phyloP scores from a whole-genome alignment of 2,113 vertebrate species.

The Nesogale talazaci region DNA sequence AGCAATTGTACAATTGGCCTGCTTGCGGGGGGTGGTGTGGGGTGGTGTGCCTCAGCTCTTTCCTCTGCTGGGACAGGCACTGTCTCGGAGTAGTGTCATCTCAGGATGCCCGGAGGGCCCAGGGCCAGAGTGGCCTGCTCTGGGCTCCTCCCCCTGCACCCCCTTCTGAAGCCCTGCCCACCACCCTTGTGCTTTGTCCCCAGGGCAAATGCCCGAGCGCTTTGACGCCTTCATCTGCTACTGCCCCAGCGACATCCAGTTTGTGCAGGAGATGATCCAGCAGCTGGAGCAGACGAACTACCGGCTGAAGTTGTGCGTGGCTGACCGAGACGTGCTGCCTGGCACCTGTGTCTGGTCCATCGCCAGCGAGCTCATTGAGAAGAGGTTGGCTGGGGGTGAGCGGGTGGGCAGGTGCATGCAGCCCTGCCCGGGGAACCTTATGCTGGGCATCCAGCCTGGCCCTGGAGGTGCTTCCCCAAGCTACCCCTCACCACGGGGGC shows the following conservation, averaged over 20 bases:
- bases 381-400: slow-evolving; percentile 83
- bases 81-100: background rate
- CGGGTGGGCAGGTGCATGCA: background rate
- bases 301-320: slow-evolving; percentile 96
- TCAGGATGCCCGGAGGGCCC: too few relatives aligned
- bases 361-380: slow-evolving; percentile 97
- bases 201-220: slow-evolving; percentile 89
- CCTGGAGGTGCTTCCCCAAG: background rate
- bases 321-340: slow-evolving; percentile 96
- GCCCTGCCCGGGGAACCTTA: background rate
- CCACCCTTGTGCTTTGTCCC: background rate
- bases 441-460: background rate
- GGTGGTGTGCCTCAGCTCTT: background rate
- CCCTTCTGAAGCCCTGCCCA: background rate
- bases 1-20: too few relatives aligned
- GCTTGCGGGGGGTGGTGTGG: too few relatives aligned
- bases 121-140: background rate
- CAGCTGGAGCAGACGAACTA: slow-evolving; percentile 93
- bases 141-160: background rate
- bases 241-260: slow-evolving; percentile 93
- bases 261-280: slow-evolving; percentile 97
- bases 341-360: slow-evolving; percentile 97
- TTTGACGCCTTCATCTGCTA: slow-evolving; percentile 99
- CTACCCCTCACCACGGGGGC: background rate
- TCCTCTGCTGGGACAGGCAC: background rate